Base-by-base conservation (phyloP, 2,113 vertebrate species). In the Tiliqua scincoides region DNA sequence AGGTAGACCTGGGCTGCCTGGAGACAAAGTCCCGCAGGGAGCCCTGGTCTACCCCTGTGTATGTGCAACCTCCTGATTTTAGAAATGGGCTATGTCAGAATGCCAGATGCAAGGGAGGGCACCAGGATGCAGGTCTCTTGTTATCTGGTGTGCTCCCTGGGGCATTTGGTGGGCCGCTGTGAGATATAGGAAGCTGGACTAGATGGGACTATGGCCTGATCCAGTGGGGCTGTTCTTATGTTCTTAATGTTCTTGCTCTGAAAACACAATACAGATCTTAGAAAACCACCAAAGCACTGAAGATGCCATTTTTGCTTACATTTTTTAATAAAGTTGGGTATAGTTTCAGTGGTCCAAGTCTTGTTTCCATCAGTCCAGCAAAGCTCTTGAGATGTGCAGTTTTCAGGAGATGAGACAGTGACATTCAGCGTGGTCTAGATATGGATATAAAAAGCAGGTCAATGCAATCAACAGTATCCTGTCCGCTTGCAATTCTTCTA, bases 391-490 rank as follows among this genome's bases (percentile, higher is more conserved):
- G 87, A 87, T 0, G 97, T 96, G 91, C 99, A 99, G 88, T 94
- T 97, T 1, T 84, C 93, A 12, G 88, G n/a, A 4, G 95, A 90
- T 8, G 97, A 92, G 88, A 98, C 91, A 0, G 98, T 98, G 67
- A 68, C 43, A 35, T 99, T 99, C 93, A 89, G 89, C 85, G 95
- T 93, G 25, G 90, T 96, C 99, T 99, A 93, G 89, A 89, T 91
- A 71, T 88, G 82, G 67, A 25, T 87, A 94, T 85, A 88, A 12
- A 93, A 91, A 88, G 79, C 6, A 88, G 17, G 65, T 27, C 57
- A 4, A 61, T 92, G 4, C 59, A 85, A 68, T 65, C 67, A 74
- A 32, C 40, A 77, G 10, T 40, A 82, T 5, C 15, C 20, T 21
- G 25, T 72, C 75, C 48, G 21, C 4, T 72, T 85, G 83, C 1